A percentile compares a stretch with the other conserved stretches of the same genome.
These are phyloP conservation scores for Oithona nana DNA, from an alignment of 2,888 invertebrate species.

Conservation along the genomic window DNA sequence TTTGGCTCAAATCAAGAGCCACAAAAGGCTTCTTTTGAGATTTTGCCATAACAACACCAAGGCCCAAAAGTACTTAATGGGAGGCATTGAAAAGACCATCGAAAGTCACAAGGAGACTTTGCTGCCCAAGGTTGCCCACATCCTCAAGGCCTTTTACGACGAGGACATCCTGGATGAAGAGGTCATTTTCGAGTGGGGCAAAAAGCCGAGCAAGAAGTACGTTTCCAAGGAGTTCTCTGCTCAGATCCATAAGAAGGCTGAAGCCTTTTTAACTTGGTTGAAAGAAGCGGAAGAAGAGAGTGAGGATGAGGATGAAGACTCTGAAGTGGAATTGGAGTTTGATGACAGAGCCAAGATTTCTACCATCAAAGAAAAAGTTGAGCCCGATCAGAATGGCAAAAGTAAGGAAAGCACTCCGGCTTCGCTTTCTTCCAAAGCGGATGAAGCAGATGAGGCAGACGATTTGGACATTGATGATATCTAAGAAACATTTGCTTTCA, in stretches of 20 bases:
- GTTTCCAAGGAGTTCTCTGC: constrained; percentile 72
- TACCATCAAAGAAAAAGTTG: constrained; percentile 6
- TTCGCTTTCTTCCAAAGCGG: constrained; percentile 36
- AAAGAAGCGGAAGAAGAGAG: constrained; percentile 90
- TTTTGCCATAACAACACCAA: constrained; percentile 61
- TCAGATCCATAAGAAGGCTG: constrained; percentile 76
- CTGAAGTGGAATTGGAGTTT: constrained; percentile 41
- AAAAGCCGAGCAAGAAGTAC: constrained; percentile 84
- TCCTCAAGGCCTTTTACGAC: constrained; percentile 64
- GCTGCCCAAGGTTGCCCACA: constrained; percentile 42
- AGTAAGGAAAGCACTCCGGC: constrained; percentile 21
- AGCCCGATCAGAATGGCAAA: constrained; percentile 14
- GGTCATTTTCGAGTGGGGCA: constrained; percentile 81
- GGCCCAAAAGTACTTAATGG: constrained; percentile 75
- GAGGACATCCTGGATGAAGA: constrained; percentile 84
- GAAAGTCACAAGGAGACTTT: constrained; percentile 54
- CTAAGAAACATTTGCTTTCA: too few relatives aligned
- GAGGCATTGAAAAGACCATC: constrained; percentile 84
- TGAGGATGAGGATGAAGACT: constrained; percentile 52
- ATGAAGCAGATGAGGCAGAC: constrained; percentile 35
- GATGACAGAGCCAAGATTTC: constrained; percentile 32
- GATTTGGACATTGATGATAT: constrained; percentile 19
- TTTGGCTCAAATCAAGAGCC: constrained; percentile 43
- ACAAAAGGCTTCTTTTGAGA: constrained; percentile 53
- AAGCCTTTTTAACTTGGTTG: constrained; percentile 89